Conservation (phyloP, 2,113 vertebrate species). For the Dinomys branickii region DNA sequence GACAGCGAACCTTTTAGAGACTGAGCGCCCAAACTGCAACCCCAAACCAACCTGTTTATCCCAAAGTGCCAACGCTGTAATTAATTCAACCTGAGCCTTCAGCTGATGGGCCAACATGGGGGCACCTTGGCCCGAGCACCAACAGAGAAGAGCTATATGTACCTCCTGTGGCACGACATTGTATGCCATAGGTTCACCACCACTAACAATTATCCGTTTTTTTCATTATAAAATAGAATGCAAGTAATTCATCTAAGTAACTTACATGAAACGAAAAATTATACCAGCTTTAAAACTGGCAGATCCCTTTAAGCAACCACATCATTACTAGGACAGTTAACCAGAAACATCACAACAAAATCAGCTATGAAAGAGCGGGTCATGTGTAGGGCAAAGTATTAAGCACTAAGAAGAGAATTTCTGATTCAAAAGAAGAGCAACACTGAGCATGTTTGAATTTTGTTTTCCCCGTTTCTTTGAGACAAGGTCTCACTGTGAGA, state of each 20-base stretch:
- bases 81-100: neutral
- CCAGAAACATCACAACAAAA: neutral
- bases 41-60: neutral
- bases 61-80: neutral
- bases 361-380: neutral
- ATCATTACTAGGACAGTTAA: neutral
- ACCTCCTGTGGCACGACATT: neutral
- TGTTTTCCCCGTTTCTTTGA: neutral
- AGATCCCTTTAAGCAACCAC: neutral
- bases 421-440: neutral
- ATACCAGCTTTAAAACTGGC: neutral
- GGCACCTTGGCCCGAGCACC: neutral
- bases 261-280: neutral
- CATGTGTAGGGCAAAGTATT: rapidly evolving
- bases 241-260: neutral
- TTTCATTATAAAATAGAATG: neutral
- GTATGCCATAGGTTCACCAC: neutral
- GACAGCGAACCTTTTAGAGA: neutral
- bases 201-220: neutral
- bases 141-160: neutral
- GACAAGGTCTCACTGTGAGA: neutral
- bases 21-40: neutral
- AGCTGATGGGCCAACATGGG: neutral
- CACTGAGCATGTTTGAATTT: neutral
- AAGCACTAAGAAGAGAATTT: neutral